Conservation (phyloP, 2,797 vertebrate species). For the Mionectes olivaceus region DNA sequence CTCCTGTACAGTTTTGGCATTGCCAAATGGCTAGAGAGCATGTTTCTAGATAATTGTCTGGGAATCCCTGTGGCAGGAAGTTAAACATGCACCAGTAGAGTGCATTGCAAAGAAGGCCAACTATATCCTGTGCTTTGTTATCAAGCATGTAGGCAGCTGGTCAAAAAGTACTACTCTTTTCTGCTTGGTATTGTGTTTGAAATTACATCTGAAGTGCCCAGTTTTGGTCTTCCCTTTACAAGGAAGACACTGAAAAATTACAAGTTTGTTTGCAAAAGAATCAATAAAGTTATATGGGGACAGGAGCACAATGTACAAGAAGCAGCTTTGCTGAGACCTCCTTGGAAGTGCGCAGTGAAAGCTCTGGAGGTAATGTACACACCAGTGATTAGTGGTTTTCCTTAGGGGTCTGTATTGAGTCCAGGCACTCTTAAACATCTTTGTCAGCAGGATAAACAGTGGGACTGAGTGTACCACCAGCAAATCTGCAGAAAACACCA, state of each 20-base stretch:
- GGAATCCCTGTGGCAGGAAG: neutral
- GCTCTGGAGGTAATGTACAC: neutral
- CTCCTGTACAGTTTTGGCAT: accelerated
- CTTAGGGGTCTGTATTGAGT: too few species aligned
- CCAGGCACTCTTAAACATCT: neutral
- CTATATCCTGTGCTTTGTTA: neutral
- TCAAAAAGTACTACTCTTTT: neutral
- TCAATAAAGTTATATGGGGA: neutral
- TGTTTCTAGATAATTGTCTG: neutral
- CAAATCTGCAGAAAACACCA: neutral
- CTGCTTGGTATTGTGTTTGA: neutral
- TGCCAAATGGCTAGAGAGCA: neutral
- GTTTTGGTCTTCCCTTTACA: neutral
- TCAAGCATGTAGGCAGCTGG: neutral
- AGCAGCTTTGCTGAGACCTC: neutral
- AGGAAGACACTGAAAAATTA: neutral
- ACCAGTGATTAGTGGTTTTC: neutral
- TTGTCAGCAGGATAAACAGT: neutral
- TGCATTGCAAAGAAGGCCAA: neutral
- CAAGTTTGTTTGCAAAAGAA: neutral
- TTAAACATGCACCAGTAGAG: neutral
- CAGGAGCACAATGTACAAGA: neutral
- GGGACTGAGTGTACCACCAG: neutral
- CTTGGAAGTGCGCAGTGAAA: neutral
- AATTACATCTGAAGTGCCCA: neutral